Base-by-base conservation (phyloP, 2,797 vertebrate species). In the Pachyuromys duprasi region DNA sequence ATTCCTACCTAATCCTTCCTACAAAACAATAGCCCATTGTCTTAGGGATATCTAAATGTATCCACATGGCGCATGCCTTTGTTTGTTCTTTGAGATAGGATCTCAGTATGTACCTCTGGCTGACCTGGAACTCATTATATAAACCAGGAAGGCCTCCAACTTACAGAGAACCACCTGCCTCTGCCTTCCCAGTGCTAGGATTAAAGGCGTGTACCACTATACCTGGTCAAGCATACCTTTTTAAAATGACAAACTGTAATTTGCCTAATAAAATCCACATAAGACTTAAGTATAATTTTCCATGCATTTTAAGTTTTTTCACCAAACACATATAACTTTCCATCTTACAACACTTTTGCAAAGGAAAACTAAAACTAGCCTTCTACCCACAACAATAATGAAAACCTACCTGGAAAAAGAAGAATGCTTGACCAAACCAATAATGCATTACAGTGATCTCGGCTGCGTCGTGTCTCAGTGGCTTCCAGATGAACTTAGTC, bases 401-500 rank as follows among this genome's bases (percentile, higher is more conserved):
- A 81, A 72, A 76, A 75, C 98, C 97, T 97, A 99, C 99, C 99
- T 99, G 99, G 90, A 99, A 99, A 98, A 99, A 99, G 98, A 99
- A 99, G 99, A 99, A 99, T 49, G 99, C 99, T 97, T 99, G 99
- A 18, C 99, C 99, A 26, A 99, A 99, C 99, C 99, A 99, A 96
- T 99, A 99, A 97, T 99, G 99, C 99, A 99, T 99, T 96, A 99
- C 98, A 97, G 99, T 99, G 89, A 99, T 99, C 97, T 99, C 99
- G 0, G 99, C 99, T 0, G 99, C 99, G 33, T 99, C 98, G 7
- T 99, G 99, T 96, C 99, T 98, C 95, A 99, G 98, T n/a, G 98
- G 99, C 97, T 98, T 99, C 99, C 99, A 99, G 98, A 99, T 98
- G 80, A 99, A 99, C 97, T 98, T 99, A 65, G 99, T 98, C 99